A percentile compares a stretch with the other conserved stretches of the same genome.
These are phyloP conservation scores for Himantopus leucocephalus DNA, from an alignment of 2,113 vertebrate genomes.

Conservation along the genomic window DNA sequence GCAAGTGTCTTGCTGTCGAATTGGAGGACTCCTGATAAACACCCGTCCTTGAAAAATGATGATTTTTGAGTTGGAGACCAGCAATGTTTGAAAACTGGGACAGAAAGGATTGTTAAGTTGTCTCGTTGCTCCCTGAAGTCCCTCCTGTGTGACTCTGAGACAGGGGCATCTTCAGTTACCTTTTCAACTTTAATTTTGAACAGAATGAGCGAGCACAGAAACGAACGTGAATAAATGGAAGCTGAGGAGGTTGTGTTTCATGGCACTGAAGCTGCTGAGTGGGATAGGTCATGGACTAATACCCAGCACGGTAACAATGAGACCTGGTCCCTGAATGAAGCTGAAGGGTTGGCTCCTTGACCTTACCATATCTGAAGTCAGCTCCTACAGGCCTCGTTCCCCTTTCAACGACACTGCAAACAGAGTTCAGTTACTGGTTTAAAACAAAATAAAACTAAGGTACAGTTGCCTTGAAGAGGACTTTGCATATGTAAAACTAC, in stretches of 20 bases:
- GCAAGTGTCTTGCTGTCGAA: neutral
- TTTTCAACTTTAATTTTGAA: constrained; percentile 1
- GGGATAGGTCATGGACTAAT: neutral
- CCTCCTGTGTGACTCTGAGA: neutral
- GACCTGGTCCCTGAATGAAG: neutral
- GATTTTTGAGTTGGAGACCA: neutral
- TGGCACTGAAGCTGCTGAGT: neutral
- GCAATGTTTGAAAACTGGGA: neutral
- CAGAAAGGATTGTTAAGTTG: neutral
- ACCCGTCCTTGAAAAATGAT: neutral
- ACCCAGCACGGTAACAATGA: neutral
- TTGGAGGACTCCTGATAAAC: neutral
- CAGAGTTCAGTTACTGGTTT: neutral
- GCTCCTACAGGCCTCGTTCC: neutral
- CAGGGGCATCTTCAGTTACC: neutral
- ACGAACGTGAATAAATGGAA: neutral
- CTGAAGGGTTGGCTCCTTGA: neutral
- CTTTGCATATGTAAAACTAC: neutral
- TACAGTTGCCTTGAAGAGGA: neutral
- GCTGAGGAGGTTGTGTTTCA: neutral
- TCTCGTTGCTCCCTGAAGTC: neutral
- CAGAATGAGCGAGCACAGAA: constrained; percentile 54
- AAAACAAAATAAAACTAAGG: neutral
- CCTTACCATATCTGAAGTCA: neutral
- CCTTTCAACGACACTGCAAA: neutral